Conservation (phyloP, 2,113 vertebrate species). For the Dermatemys mawii region DNA sequence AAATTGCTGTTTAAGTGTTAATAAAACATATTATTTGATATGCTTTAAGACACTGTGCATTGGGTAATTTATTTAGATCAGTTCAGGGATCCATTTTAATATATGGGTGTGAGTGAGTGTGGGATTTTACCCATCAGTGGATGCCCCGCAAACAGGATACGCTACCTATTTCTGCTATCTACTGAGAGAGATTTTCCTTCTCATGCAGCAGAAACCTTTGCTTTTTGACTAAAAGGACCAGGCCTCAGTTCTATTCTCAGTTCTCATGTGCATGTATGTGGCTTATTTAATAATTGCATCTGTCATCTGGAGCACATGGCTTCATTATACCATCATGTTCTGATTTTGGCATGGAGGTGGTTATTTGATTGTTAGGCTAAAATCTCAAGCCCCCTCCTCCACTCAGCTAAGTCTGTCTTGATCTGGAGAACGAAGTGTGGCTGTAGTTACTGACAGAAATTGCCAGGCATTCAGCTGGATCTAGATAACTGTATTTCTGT, state of each 20-base stretch:
- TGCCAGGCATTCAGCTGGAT: not conserved
- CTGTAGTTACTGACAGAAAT: conserved; percentile 5
- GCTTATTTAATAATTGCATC: not conserved
- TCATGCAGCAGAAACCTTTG: not conserved
- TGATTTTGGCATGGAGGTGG: not conserved
- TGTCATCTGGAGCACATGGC: not conserved
- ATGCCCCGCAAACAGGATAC: not conserved
- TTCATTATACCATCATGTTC: not conserved
- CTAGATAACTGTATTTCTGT: conserved; percentile 7
- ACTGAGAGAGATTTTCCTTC: not conserved
- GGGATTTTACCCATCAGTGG: not conserved
- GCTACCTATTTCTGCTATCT: not conserved
- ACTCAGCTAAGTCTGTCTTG: not conserved
- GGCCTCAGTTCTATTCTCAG: no score
- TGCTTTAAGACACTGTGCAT: conserved; percentile 2
- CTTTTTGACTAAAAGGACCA: not conserved
- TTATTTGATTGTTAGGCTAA: not conserved
- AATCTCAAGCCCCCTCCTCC: not conserved
- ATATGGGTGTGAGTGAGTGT: not conserved
- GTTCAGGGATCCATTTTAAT: not conserved
- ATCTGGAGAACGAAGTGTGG: not conserved
- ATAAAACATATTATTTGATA: not conserved
- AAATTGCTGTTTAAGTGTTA: not conserved
- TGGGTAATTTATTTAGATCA: not conserved
- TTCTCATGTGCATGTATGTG: not conserved